phyloP scores from a whole-genome alignment of 2,888 invertebrate genomes.

The Rhorus exstirpatorius region DNA sequence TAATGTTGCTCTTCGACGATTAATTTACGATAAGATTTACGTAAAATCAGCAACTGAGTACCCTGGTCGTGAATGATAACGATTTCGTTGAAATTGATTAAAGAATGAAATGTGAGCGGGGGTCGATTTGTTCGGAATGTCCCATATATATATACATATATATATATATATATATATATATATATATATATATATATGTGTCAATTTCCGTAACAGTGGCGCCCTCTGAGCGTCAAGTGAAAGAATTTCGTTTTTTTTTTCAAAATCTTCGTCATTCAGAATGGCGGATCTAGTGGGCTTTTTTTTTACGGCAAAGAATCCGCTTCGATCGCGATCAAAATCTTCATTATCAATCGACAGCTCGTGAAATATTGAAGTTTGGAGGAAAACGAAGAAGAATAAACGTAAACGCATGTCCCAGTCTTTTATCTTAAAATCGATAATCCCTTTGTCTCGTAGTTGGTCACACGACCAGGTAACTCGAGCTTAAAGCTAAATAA shows the following conservation, averaged over 20 bases:
- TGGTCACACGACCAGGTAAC: neutral
- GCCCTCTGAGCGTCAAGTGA: slow-evolving; percentile 1
- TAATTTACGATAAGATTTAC: too few relatives aligned
- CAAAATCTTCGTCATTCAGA: too few relatives aligned
- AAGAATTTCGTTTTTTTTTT: neutral
- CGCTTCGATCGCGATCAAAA: too few relatives aligned
- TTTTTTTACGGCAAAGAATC: too few relatives aligned
- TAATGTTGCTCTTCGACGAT: too few relatives aligned
- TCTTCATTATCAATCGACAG: slow-evolving; percentile 41
- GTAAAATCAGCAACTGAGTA: too few relatives aligned
- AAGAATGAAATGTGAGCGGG: neutral
- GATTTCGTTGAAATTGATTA: neutral
- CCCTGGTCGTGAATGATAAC: too few relatives aligned
- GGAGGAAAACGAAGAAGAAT: neutral
- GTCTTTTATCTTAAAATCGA: slow-evolving; percentile 21
- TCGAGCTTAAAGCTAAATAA: too few relatives aligned
- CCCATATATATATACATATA: too few relatives aligned
- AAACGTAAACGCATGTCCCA: neutral
- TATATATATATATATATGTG: neutral
- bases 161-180: too few relatives aligned
- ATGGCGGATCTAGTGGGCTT: too few relatives aligned
- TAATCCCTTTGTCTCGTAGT: neutral
- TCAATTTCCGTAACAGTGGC: neutral
- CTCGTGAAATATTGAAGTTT: neutral
- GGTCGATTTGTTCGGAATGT: slow-evolving; percentile 9